A percentile compares a stretch with the other conserved stretches of the same genome.
phyloP scores from a whole-genome alignment of 2,888 invertebrate species.

The Tipula unca region DNA sequence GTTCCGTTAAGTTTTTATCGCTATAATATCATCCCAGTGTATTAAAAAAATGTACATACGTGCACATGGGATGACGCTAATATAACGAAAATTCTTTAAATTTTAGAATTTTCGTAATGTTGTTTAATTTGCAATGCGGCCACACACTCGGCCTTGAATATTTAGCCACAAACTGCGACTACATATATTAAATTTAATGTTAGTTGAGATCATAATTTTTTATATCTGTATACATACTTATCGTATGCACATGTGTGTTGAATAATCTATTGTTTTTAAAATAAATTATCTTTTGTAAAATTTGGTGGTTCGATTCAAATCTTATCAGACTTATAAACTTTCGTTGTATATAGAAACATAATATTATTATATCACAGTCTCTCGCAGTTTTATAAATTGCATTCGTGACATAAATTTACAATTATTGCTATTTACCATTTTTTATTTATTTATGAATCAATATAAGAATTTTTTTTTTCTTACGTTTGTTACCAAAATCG shows the following conservation, averaged over 20 bases:
- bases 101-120: too few relatives aligned
- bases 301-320: not conserved
- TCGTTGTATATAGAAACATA: not conserved
- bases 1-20: not conserved
- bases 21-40: not conserved
- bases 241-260: not conserved
- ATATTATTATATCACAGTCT: not conserved
- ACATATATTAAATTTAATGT: too few relatives aligned
- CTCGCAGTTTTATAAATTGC: not conserved
- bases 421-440: not conserved
- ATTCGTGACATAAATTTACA: not conserved
- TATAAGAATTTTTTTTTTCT: not conserved
- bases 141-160: too few relatives aligned
- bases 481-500: not conserved
- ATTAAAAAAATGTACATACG: not conserved
- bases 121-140: too few relatives aligned
- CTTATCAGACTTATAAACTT: not conserved
- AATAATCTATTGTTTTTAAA: not conserved
- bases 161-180: too few relatives aligned
- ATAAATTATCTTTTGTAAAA: not conserved
- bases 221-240: not conserved
- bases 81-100: too few relatives aligned
- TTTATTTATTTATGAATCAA: not conserved
- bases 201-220: not conserved
- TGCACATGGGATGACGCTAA: too few relatives aligned